These are phyloP conservation scores for Azorinus chamasolen DNA, from an alignment of 2,888 invertebrate species.

Conservation along the genomic window DNA sequence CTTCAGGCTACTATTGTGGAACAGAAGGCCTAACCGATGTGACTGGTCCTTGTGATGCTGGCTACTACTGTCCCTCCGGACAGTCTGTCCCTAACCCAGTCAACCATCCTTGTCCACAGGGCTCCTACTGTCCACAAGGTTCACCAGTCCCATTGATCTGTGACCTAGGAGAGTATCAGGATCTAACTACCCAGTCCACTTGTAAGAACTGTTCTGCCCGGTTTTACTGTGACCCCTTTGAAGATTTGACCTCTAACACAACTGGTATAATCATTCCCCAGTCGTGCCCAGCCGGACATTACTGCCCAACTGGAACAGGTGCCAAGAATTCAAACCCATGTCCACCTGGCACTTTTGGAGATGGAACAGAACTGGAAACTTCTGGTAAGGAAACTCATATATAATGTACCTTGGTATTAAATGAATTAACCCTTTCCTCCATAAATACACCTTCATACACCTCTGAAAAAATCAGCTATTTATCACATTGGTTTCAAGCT, in stretches of 20 bases:
- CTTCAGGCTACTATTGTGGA: slow-evolving; percentile 82
- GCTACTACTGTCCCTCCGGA: slow-evolving; percentile 84
- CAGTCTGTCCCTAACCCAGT: slow-evolving; percentile 77
- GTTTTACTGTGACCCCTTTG: slow-evolving; percentile 83
- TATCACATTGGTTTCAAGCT: too few species aligned
- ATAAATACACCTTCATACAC: too few species aligned
- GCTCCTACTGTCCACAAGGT: slow-evolving; percentile 82
- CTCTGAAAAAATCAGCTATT: too few species aligned
- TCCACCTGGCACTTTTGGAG: slow-evolving; percentile 78
- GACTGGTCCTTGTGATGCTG: slow-evolving; percentile 76
- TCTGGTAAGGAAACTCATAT: slow-evolving; percentile 60
- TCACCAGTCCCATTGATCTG: slow-evolving; percentile 77
- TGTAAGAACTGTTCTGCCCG: slow-evolving; percentile 78
- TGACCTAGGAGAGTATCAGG: slow-evolving; percentile 79
- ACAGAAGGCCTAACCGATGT: slow-evolving; percentile 75
- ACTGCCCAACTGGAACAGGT: slow-evolving; percentile 80
- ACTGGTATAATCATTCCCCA: slow-evolving; percentile 79
- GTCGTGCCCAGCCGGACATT: slow-evolving; percentile 81
- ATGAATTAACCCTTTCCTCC: too few species aligned
- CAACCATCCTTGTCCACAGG: slow-evolving; percentile 77
- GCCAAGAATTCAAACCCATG: slow-evolving; percentile 81
- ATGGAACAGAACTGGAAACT: slow-evolving; percentile 40
- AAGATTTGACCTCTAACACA: slow-evolving; percentile 69
- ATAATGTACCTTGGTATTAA: too few species aligned
- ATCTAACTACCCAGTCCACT: slow-evolving; percentile 54